Conservation (phyloP, 2,888 invertebrate species). For the Druceiella hillmani region DNA sequence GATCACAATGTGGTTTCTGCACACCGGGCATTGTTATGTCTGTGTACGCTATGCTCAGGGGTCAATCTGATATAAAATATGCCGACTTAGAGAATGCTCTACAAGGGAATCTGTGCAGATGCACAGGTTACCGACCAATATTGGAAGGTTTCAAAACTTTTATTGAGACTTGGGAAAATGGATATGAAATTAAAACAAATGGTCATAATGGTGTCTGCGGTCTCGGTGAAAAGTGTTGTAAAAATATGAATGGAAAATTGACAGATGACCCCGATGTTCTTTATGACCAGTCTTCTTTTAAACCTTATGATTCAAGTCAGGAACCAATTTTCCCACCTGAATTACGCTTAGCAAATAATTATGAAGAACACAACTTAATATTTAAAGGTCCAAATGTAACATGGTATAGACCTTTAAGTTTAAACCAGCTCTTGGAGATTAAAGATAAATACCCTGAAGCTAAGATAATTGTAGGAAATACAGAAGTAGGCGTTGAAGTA, state of each 20-base stretch:
- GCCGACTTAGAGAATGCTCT: slow-evolving; percentile 69
- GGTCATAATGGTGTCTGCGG: slow-evolving; percentile 37
- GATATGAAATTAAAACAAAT: slow-evolving; percentile 28
- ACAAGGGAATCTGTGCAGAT: slow-evolving; percentile 76
- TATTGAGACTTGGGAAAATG: slow-evolving; percentile 62
- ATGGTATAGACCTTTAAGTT: slow-evolving; percentile 64
- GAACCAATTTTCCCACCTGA: slow-evolving; percentile 87
- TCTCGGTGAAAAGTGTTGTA: slow-evolving; percentile 64
- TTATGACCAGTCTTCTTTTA: slow-evolving; percentile 57
- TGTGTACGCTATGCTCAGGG: slow-evolving; percentile 75
- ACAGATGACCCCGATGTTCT: slow-evolving; percentile 43
- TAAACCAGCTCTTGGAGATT: slow-evolving; percentile 55
- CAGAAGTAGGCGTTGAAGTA: slow-evolving; percentile 79
- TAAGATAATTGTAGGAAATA: slow-evolving; percentile 76
- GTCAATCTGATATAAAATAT: slow-evolving; percentile 36
- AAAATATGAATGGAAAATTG: slow-evolving; percentile 33
- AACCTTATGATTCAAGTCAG: slow-evolving; percentile 67
- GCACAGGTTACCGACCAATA: slow-evolving; percentile 83
- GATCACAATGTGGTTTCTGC: slow-evolving; percentile 86
- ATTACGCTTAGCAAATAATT: slow-evolving; percentile 54
- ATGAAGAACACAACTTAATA: slow-evolving; percentile 51
- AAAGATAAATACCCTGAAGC: slow-evolving; percentile 63
- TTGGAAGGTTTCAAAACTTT: slow-evolving; percentile 78
- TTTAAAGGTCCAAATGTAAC: slow-evolving; percentile 51
- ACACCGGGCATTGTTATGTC: slow-evolving; percentile 92